Conservation (phyloP, 2,113 vertebrate species). For the Mohoua ochrocephala region DNA sequence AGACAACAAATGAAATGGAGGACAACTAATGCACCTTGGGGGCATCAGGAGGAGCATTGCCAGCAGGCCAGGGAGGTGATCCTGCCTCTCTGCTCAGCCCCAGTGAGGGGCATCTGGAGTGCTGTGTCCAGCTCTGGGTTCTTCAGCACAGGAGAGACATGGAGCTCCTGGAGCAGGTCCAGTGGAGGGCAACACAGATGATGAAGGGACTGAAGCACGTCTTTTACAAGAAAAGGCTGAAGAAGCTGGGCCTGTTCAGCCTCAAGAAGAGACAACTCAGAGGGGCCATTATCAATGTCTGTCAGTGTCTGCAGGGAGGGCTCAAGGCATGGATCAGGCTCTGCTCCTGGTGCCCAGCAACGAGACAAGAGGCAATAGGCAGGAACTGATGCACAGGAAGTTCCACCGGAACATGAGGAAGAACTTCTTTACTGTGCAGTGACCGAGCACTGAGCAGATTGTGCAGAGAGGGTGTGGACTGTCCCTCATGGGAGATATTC, state of each 20-base stretch:
- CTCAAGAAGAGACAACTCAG: background rate
- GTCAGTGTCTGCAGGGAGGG: background rate
- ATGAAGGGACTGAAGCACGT: background rate
- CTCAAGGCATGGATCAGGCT: background rate
- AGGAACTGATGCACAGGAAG: background rate
- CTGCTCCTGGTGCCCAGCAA: background rate
- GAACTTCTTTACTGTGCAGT: background rate
- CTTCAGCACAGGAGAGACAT: background rate
- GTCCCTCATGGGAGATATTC: background rate
- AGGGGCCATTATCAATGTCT: background rate
- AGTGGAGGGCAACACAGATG: background rate
- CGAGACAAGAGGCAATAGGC: background rate
- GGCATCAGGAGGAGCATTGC: background rate
- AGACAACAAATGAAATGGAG: background rate
- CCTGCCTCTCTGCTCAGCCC: background rate
- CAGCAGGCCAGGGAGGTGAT: background rate
- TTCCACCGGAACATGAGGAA: background rate
- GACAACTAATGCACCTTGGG: too few relatives aligned
- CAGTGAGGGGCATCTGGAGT: background rate
- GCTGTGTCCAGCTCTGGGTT: background rate
- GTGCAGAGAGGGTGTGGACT: background rate
- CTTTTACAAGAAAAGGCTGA: background rate
- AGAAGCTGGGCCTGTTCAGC: background rate
- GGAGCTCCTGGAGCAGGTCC: background rate
- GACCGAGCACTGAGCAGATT: rapidly evolving